phyloP scores from a whole-genome alignment of 2,113 vertebrate genomes.

The Shinisaurus crocodilurus region DNA sequence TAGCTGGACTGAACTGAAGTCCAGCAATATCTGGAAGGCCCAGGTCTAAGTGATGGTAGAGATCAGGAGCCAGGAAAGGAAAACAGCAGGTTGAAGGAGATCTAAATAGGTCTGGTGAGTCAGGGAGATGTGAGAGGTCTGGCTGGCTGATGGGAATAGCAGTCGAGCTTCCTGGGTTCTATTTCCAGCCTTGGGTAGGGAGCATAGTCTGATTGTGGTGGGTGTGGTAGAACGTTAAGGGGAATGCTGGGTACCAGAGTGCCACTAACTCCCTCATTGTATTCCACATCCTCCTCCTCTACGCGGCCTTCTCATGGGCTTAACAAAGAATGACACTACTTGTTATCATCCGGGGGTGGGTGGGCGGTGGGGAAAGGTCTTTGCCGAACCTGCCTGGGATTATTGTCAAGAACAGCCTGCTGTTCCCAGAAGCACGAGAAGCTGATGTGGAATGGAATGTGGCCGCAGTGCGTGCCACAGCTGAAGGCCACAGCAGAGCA shows the following conservation, averaged over 20 bases:
- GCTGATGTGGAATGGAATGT: slow-evolving; percentile 7
- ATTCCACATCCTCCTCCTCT: neutral
- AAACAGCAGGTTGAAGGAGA: neutral
- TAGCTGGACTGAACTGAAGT: neutral
- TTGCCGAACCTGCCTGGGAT: neutral
- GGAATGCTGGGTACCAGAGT: neutral
- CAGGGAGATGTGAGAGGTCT: neutral
- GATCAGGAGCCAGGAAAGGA: neutral
- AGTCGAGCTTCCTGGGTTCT: neutral
- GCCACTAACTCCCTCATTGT: neutral
- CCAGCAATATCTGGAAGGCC: neutral
- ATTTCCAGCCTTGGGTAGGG: neutral
- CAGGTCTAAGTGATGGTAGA: neutral
- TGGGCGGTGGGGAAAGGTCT: neutral
- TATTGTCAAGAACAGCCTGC: neutral
- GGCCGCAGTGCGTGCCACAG: neutral
- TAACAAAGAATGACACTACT: neutral
- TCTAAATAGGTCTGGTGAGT: neutral
- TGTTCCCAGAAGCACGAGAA: neutral
- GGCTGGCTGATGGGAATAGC: neutral
- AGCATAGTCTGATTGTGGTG: neutral
- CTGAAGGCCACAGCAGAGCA: neutral
- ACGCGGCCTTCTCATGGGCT: neutral
- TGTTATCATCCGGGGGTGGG: neutral
- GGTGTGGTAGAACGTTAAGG: neutral